Percentiles rank a stretch among this genome's conserved stretches.
Conservation (phyloP, 1,140 invertebrate genomes). For the Colletes latitarsis region DNA sequence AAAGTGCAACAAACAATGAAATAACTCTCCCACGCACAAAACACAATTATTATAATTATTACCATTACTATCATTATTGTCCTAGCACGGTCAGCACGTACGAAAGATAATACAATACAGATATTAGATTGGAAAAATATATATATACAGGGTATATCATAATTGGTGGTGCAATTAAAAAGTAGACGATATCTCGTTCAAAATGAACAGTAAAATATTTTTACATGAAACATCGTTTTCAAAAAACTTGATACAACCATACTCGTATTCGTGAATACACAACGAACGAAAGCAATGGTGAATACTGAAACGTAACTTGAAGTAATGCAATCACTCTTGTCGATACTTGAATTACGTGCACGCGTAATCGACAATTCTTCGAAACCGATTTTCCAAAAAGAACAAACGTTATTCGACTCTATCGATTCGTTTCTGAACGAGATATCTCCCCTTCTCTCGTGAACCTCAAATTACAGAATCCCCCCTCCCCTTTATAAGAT, state of each 20-base stretch:
- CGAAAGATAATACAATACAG: slow-evolving; percentile 19
- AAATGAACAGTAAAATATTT: slow-evolving; percentile 17
- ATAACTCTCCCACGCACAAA: slow-evolving; percentile 3
- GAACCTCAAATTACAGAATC: background rate
- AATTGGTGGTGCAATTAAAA: background rate
- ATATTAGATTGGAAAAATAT: slow-evolving; percentile 30
- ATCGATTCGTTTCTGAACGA: no score
- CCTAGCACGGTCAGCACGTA: slow-evolving; percentile 42
- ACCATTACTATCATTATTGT: slow-evolving; percentile 45
- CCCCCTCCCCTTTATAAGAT: slow-evolving; percentile 33
- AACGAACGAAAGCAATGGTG: no score
- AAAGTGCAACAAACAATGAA: background rate
- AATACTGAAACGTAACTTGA: no score
- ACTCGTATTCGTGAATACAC: no score
- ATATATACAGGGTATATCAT: slow-evolving; percentile 14
- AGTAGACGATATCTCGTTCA: background rate
- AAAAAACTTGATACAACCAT: no score
- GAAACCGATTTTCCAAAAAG: no score
- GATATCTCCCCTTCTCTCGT: no score
- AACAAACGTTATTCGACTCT: no score
- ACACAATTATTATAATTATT: slow-evolving; percentile 14
- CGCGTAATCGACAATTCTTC: no score
- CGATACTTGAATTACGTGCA: no score
- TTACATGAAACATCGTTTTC: no score
- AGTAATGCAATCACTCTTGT: no score